Conservation (phyloP, 2,113 vertebrate genomes). For the Pollimyrus isidori region DNA sequence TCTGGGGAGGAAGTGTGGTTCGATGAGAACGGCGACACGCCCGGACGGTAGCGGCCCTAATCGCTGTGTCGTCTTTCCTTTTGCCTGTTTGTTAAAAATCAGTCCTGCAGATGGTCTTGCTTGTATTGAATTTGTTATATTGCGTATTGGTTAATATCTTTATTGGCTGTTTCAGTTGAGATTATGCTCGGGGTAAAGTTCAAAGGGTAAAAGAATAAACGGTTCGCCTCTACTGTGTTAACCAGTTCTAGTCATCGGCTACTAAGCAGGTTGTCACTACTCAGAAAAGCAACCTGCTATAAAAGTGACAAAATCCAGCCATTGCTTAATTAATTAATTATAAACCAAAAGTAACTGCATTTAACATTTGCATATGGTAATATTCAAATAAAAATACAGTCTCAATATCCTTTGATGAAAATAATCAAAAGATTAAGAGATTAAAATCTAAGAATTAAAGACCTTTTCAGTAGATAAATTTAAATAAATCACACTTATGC, state of each 20-base stretch:
- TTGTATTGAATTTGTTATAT: not conserved
- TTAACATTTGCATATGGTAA: not conserved
- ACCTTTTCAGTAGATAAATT: not conserved
- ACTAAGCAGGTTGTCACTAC: not conserved
- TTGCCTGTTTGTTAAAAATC: not conserved
- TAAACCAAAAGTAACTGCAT: not conserved
- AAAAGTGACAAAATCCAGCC: not conserved
- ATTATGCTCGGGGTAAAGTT: not conserved
- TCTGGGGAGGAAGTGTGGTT: slow-evolving; percentile 96
- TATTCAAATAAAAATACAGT: not conserved
- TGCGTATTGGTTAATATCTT: not conserved
- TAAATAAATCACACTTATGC: not conserved
- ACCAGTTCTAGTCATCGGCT: not conserved
- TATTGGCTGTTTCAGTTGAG: not conserved
- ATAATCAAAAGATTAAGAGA: not conserved
- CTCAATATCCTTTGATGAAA: not conserved
- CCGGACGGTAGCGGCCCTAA: slow-evolving; percentile 75
- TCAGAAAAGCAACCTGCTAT: not conserved
- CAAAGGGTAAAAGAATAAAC: not conserved
- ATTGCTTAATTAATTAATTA: not conserved
- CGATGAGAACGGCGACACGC: slow-evolving; percentile 92
- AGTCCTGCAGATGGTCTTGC: not conserved
- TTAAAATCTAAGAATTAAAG: not conserved
- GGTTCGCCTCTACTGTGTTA: not conserved
- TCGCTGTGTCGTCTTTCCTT: not conserved